Evolutionary conservation across 2,113 vertebrate species (phyloP).

Genomic region (Dolichotis patagonum): DNA sequence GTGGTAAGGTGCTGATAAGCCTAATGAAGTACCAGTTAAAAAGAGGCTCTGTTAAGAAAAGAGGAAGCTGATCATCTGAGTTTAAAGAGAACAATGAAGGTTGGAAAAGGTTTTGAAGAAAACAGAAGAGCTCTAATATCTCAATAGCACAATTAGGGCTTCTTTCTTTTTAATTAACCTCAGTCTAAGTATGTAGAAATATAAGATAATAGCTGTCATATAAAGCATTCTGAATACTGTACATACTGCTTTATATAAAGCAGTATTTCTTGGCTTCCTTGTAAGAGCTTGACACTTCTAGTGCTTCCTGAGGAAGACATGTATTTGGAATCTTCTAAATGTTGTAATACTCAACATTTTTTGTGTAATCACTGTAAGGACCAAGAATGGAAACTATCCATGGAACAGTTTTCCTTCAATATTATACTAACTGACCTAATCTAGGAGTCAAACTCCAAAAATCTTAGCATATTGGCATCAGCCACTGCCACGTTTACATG

Average conservation of each 20-base stretch:
- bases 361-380: background rate
- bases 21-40: conserved; percentile 9
- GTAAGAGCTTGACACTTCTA: background rate
- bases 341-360: conserved; percentile 32
- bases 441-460: conserved; percentile 66
- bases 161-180: conserved; percentile 21
- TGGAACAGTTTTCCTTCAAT: conserved; percentile 52
- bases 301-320: conserved; percentile 46
- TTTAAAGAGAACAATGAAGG: conserved; percentile 36
- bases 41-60: background rate
- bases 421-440: conserved; percentile 68
- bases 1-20: background rate
- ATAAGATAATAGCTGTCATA: background rate
- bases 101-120: conserved; percentile 25
- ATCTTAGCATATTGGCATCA: conserved; percentile 61
- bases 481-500: conserved; percentile 56
- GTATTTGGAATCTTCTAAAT: conserved; percentile 49
- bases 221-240: conserved; percentile 55
- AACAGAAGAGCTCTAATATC: conserved; percentile 9
- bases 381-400: conserved; percentile 39
- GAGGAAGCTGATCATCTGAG: background rate
- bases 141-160: conserved; percentile 5
- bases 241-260: conserved; percentile 30
- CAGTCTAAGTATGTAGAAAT: conserved; percentile 12
- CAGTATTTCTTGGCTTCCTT: conserved; percentile 21